These are phyloP conservation scores for Lithophane semibrunnea DNA, from an alignment of 2,888 invertebrate genomes.

Conservation along the genomic window DNA sequence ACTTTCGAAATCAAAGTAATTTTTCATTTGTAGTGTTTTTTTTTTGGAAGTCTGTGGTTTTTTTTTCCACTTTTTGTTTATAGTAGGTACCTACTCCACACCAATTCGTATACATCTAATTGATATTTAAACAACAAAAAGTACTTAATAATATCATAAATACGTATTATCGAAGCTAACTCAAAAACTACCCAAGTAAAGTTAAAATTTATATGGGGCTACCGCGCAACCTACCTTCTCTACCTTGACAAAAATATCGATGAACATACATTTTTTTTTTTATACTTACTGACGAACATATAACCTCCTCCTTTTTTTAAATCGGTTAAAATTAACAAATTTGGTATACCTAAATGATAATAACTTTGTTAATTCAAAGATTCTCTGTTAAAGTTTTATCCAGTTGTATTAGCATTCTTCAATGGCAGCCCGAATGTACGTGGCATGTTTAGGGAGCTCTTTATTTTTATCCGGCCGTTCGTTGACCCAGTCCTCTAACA, in stretches of 20 bases:
- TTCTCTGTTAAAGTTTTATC: constrained; percentile 21
- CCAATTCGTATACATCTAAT: too few relatives aligned
- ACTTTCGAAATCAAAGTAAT: too few relatives aligned
- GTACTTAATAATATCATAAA: too few relatives aligned
- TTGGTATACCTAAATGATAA: background rate
- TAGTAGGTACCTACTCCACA: too few relatives aligned
- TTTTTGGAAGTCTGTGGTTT: too few relatives aligned
- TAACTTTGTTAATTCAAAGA: constrained; percentile 14
- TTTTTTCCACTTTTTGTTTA: too few relatives aligned
- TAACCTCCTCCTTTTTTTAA: background rate
- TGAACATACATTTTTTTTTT: background rate
- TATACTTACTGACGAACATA: background rate
- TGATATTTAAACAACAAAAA: too few relatives aligned
- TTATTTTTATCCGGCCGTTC: constrained; percentile 80
- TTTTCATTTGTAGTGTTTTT: too few relatives aligned
- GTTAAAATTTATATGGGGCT: too few relatives aligned
- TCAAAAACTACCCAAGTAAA: too few relatives aligned
- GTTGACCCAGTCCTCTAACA: constrained; percentile 73
- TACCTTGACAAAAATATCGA: background rate
- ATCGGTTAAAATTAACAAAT: background rate
- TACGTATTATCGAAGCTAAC: too few relatives aligned
- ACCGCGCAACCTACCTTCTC: too few relatives aligned
- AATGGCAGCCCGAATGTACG: constrained; percentile 54
- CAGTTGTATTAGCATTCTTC: constrained; percentile 42
- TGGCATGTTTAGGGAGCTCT: constrained; percentile 76